Percentiles rank a stretch among this genome's conserved stretches.
Evolutionary conservation across 2,113 vertebrate species (phyloP).

Genomic region (Mola mola): DNA sequence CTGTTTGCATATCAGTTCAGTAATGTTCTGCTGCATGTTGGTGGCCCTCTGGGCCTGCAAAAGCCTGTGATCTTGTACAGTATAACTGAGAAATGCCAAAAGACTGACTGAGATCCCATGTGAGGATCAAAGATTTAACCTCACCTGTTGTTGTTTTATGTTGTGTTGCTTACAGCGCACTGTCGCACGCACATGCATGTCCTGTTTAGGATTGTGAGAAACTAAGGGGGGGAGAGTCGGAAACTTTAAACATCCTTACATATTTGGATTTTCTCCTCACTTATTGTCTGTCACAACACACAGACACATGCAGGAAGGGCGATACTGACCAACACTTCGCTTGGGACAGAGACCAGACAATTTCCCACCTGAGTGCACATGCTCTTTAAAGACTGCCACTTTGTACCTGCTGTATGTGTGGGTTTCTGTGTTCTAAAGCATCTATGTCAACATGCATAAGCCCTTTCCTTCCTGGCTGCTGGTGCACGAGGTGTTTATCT

Average conservation of each 20-base stretch:
- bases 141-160: conserved; percentile 26
- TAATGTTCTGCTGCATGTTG: background rate
- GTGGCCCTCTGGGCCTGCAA: background rate
- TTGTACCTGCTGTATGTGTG: conserved; percentile 22
- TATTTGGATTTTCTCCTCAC: conserved; percentile 50
- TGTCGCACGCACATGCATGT: background rate
- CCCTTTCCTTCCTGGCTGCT: conserved; percentile 60
- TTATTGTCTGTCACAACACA: conserved; percentile 17
- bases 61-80: conserved; percentile 7
- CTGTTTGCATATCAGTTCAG: background rate
- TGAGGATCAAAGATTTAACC: conserved; percentile 27
- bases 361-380: conserved; percentile 70
- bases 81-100: conserved; percentile 9
- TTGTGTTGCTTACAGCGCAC: conserved; percentile 21
- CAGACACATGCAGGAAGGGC: conserved; percentile 14
- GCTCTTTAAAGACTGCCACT: conserved; percentile 49
- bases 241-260: conserved; percentile 21
- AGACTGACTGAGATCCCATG: conserved; percentile 22
- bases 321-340: conserved; percentile 15
- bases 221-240: background rate
- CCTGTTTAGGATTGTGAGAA: conserved; percentile 18
- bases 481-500: conserved; percentile 43
- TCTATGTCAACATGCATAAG: conserved; percentile 48
- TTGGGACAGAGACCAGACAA: conserved; percentile 43
- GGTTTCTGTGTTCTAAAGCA: conserved; percentile 14